These are phyloP conservation scores for Helobdella robusta DNA, from an alignment of 2,888 invertebrate species.

Conservation along the genomic window DNA sequence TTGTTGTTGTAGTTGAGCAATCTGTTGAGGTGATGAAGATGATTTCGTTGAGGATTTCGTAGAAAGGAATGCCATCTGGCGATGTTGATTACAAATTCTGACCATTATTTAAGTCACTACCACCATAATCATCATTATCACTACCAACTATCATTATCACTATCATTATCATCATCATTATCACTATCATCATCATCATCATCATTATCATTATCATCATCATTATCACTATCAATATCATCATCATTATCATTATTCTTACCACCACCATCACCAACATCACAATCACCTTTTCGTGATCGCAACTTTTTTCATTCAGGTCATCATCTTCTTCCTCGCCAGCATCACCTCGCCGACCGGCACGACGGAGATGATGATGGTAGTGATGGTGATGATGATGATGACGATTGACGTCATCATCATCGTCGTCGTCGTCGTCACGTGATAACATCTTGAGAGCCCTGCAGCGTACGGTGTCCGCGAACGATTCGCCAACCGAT, in stretches of 20 bases:
- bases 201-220: conserved; percentile 16
- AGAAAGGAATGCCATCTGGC: not conserved
- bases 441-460: no score
- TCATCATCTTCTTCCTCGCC: not conserved
- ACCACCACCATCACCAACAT: not conserved
- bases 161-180: not conserved
- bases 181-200: conserved; percentile 16
- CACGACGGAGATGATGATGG: conserved; percentile 1
- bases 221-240: conserved; percentile 21
- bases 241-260: conserved; percentile 17
- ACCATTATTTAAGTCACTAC: not conserved
- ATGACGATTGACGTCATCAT: no score
- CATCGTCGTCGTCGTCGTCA: no score
- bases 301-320: not conserved
- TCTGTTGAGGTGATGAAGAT: not conserved
- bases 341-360: not conserved
- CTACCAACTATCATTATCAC: conserved; percentile 2
- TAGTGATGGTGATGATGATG: not conserved
- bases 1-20: not conserved
- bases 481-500: no score
- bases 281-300: not conserved
- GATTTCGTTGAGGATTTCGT: not conserved
- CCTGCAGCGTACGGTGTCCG: no score
- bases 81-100: not conserved
- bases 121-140: conserved; percentile 8